phyloP scores from a whole-genome alignment of 2,888 invertebrate genomes.

The Fragum whitleyi region DNA sequence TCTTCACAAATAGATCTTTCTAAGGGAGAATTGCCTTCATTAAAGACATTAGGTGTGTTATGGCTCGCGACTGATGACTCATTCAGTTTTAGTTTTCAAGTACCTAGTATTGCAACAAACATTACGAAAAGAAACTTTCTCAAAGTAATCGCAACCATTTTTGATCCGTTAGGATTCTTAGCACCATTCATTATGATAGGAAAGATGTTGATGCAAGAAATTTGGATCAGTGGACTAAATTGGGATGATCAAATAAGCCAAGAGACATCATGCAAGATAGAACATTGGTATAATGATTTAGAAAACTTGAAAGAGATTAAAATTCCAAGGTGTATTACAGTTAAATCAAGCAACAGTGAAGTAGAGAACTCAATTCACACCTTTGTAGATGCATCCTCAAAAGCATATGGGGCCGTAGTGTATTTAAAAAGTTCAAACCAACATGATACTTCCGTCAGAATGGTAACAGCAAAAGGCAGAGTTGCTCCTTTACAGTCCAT shows the following conservation, averaged over 20 bases:
- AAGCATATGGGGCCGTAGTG: constrained; percentile 19
- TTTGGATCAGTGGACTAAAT: constrained; percentile 34
- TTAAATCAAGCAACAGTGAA: constrained; percentile 33
- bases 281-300: constrained; percentile 25
- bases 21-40: constrained; percentile 15
- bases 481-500: constrained; percentile 53
- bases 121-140: background rate
- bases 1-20: constrained; percentile 3
- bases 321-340: constrained; percentile 26
- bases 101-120: background rate
- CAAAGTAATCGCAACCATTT: background rate
- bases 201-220: constrained; percentile 49
- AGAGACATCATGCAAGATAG: background rate
- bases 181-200: constrained; percentile 33
- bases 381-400: constrained; percentile 55
- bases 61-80: constrained; percentile 50
- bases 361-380: constrained; percentile 35
- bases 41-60: constrained; percentile 59
- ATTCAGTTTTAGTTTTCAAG: constrained; percentile 19
- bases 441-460: background rate
- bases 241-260: constrained; percentile 37
- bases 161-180: constrained; percentile 46
- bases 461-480: constrained; percentile 42
- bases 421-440: background rate
- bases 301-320: constrained; percentile 8